Evolutionary conservation across 2,888 invertebrate species (phyloP).

Genomic region (Artemia sp.): DNA sequence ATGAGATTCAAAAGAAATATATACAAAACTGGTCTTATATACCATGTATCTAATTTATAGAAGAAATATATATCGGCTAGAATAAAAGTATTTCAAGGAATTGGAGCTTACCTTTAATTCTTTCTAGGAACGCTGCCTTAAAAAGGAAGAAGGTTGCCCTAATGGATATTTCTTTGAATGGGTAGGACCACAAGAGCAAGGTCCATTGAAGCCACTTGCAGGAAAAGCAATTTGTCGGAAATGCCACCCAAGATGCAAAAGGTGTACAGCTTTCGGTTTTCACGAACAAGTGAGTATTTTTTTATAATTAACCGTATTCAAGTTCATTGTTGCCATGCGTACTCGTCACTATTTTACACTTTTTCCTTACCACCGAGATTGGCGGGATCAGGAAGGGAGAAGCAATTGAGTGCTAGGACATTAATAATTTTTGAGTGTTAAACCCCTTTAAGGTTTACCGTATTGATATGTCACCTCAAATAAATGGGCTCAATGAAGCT

Average conservation of each 20-base stretch:
- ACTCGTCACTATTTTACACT: no score
- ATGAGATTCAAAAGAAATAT: no score
- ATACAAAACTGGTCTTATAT: no score
- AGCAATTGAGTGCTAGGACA: no score
- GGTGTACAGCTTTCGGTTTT: conserved; percentile 73
- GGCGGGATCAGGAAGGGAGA: no score
- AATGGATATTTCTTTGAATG: conserved; percentile 51
- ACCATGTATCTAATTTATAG: not conserved
- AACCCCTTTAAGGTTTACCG: no score
- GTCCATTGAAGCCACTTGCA: conserved; percentile 51
- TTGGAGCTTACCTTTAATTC: not conserved
- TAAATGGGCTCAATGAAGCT: no score
- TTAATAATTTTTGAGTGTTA: no score
- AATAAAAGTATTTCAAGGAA: not conserved
- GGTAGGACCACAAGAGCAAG: conserved; percentile 55
- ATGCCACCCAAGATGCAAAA: conserved; percentile 73
- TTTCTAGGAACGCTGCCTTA: conserved; percentile 46
- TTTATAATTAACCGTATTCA: no score
- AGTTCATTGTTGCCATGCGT: no score
- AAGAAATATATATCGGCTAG: conserved; percentile 29
- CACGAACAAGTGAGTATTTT: conserved; percentile 42
- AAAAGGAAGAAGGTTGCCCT: conserved; percentile 64
- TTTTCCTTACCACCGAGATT: no score
- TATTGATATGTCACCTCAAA: no score
- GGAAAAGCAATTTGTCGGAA: conserved; percentile 74